phyloP scores from a whole-genome alignment of 2,113 vertebrate genomes.

The Pionites leucogaster region DNA sequence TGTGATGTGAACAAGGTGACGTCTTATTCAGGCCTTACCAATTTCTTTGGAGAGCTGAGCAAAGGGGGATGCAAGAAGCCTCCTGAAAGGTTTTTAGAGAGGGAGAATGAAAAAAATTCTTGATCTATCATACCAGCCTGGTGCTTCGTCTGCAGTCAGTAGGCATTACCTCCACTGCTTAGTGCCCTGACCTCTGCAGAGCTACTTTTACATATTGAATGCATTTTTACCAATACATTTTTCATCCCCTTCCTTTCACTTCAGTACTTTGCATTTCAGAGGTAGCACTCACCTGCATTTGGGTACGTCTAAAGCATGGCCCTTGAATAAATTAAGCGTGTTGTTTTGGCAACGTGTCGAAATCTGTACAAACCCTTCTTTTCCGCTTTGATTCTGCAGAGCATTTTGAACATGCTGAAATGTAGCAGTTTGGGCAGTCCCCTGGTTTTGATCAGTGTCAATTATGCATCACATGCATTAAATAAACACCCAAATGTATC shows the following conservation, averaged over 20 bases:
- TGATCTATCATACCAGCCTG: not conserved
- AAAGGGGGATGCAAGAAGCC: not conserved
- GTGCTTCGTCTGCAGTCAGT: not conserved
- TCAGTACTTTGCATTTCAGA: constrained; percentile 10
- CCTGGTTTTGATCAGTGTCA: not conserved
- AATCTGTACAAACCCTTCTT: constrained; percentile 2
- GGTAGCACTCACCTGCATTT: not conserved
- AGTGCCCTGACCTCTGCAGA: not conserved
- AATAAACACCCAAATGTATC: not conserved
- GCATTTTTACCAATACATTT: constrained; percentile 42
- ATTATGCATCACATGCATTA: not conserved
- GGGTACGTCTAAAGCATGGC: not conserved
- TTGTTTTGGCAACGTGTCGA: constrained; percentile 3
- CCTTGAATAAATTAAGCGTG: constrained; percentile 29
- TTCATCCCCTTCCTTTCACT: constrained; percentile 20
- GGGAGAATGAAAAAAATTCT: not conserved
- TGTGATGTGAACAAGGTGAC: constrained; percentile 55
- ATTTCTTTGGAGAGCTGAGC: not conserved
- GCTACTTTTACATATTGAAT: not conserved
- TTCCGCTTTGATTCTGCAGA: constrained; percentile 14
- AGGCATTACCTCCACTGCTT: not conserved
- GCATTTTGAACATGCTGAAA: constrained; percentile 6
- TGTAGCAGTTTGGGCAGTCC: not conserved
- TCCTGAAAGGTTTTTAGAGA: not conserved
- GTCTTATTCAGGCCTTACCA: not conserved